Evolutionary conservation across 2,888 invertebrate genomes (phyloP).

Genomic region (Uropetala carovei): DNA sequence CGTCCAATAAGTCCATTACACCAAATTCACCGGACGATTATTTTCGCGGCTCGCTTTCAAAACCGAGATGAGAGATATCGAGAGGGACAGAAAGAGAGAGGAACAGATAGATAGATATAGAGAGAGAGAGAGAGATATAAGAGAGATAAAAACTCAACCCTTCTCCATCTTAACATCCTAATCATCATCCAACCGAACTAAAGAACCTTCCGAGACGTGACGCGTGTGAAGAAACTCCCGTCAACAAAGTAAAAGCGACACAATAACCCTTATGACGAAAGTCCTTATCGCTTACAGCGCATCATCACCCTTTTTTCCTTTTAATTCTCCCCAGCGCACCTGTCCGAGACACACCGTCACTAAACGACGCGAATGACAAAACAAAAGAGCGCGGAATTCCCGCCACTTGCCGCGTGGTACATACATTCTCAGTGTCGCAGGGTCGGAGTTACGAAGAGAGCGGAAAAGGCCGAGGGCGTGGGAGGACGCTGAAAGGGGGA

Average conservation of each 20-base stretch:
- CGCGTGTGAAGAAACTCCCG: background rate
- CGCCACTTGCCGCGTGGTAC: too few relatives aligned
- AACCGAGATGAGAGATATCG: too few relatives aligned
- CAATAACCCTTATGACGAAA: conserved; percentile 14
- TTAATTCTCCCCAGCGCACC: background rate
- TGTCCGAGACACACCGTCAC: background rate
- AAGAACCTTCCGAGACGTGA: conserved; percentile 2
- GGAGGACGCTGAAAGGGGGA: background rate
- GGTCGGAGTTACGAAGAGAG: background rate
- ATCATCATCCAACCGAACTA: background rate
- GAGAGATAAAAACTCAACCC: background rate
- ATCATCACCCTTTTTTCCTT: background rate
- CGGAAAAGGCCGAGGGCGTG: background rate
- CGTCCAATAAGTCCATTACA: too few relatives aligned
- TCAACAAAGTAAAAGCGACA: background rate
- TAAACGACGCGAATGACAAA: too few relatives aligned
- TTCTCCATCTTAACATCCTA: background rate
- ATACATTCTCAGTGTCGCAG: background rate
- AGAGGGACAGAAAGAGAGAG: too few relatives aligned
- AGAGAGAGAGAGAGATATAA: too few relatives aligned
- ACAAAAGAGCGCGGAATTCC: too few relatives aligned
- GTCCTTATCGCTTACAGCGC: background rate
- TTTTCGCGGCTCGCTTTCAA: too few relatives aligned
- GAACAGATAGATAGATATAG: too few relatives aligned
- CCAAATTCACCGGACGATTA: too few relatives aligned